phyloP scores from a whole-genome alignment of 1,140 invertebrate genomes.

The Solen grandis region DNA sequence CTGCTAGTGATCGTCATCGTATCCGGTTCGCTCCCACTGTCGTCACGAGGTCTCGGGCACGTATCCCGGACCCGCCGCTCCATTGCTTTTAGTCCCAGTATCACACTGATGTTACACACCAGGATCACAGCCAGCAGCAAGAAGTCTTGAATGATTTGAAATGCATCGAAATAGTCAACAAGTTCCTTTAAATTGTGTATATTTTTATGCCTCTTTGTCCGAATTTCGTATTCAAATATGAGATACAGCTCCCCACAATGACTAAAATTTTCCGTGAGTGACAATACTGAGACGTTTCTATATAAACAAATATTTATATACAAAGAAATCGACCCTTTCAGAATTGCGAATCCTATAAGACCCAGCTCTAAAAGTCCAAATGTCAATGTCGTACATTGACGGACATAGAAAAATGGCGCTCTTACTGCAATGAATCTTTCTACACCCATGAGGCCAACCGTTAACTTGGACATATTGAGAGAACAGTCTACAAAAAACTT shows the following conservation, averaged over 20 bases:
- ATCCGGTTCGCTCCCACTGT: not conserved
- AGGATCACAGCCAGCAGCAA: conserved; percentile 9
- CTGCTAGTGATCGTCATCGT: not conserved
- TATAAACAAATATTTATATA: not conserved
- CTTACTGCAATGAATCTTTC: conserved; percentile 37
- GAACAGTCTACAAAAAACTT: conserved; percentile 17
- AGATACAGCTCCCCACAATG: not conserved
- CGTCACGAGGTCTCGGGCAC: conserved; percentile 11
- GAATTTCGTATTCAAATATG: not conserved
- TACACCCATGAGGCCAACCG: conserved; percentile 28
- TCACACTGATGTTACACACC: conserved; percentile 39
- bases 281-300: too few species aligned
- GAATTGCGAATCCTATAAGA: not conserved
- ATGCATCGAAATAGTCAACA: not conserved
- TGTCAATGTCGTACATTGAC: conserved; percentile 3
- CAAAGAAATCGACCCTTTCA: not conserved
- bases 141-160: conserved; percentile 17
- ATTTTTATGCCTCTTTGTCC: not conserved
- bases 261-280: not conserved
- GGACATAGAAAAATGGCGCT: conserved; percentile 44
- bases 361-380: not conserved
- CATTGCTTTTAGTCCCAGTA: conserved; percentile 18
- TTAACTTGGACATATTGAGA: conserved; percentile 26
- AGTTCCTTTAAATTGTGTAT: not conserved
- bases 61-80: conserved; percentile 8